Conservation (phyloP, 2,113 vertebrate genomes). For the Lota lota region DNA sequence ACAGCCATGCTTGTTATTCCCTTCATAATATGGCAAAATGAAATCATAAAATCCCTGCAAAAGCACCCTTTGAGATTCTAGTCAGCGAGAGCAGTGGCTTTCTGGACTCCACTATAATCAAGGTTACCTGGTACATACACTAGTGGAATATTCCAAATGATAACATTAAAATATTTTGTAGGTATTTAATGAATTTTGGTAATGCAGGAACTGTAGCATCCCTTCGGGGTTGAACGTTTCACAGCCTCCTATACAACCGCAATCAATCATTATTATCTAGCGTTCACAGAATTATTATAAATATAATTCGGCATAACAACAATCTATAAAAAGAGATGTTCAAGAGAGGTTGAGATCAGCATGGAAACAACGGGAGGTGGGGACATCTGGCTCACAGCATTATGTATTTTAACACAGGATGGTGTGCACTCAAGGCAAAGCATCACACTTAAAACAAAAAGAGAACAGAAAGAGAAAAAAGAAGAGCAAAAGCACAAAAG, state of each 20-base stretch:
- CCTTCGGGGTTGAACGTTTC: constrained; percentile 20
- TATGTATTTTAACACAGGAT: too few relatives aligned
- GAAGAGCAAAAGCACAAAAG: too few relatives aligned
- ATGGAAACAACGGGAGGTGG: too few relatives aligned
- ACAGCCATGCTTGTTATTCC: constrained; percentile 64
- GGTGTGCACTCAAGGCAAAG: too few relatives aligned
- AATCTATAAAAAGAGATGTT: too few relatives aligned
- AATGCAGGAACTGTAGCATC: constrained; percentile 17
- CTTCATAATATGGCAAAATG: constrained; percentile 66
- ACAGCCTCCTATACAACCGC: background rate
- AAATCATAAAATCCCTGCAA: constrained; percentile 55
- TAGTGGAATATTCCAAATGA: constrained; percentile 33
- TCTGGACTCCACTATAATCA: constrained; percentile 45
- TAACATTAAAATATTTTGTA: constrained; percentile 20
- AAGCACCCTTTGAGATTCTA: constrained; percentile 61
- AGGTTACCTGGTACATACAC: constrained; percentile 34
- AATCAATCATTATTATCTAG: background rate
- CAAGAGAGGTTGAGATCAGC: too few relatives aligned
- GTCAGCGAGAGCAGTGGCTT: constrained; percentile 49
- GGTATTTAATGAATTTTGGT: too few relatives aligned
- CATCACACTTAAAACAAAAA: too few relatives aligned
- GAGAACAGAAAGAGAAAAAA: too few relatives aligned
- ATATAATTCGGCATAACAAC: too few relatives aligned
- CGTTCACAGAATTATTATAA: too few relatives aligned
- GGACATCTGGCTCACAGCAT: too few relatives aligned